Percentiles rank a stretch among this genome's conserved stretches.
Conservation (phyloP, 1,140 invertebrate species). For the Pogonognathellus flavescens region DNA sequence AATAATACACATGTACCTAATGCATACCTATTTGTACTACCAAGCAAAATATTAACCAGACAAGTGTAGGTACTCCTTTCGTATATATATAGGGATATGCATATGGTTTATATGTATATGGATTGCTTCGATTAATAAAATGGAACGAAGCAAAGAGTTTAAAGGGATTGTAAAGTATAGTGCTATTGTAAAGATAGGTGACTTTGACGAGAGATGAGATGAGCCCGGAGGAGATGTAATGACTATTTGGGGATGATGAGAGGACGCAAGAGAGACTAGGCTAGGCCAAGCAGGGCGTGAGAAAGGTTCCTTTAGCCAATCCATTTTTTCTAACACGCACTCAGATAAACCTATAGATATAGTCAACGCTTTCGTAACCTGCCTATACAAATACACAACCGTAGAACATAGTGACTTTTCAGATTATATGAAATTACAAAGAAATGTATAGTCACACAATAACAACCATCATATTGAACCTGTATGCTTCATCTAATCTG, state of each 20-base stretch:
- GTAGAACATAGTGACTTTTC: too few relatives aligned
- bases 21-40: too few relatives aligned
- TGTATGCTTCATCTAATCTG: too few relatives aligned
- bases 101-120: background rate
- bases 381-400: background rate
- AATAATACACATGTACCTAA: background rate
- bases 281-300: constrained; percentile 57
- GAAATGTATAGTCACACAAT: too few relatives aligned
- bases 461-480: too few relatives aligned
- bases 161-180: constrained; percentile 27
- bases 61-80: too few relatives aligned
- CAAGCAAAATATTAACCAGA: too few relatives aligned
- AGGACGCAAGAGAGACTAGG: constrained; percentile 40
- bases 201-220: constrained; percentile 55
- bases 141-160: constrained; percentile 5
- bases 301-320: constrained; percentile 60
- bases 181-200: constrained; percentile 41
- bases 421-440: too few relatives aligned
- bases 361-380: constrained; percentile 20
- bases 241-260: constrained; percentile 57
- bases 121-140: background rate
- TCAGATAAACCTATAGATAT: background rate
- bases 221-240: constrained; percentile 48
- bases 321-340: constrained; percentile 50
- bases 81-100: too few relatives aligned